Base-by-base conservation (phyloP, 2,888 invertebrate species). In the Leptopilina myrica region DNA sequence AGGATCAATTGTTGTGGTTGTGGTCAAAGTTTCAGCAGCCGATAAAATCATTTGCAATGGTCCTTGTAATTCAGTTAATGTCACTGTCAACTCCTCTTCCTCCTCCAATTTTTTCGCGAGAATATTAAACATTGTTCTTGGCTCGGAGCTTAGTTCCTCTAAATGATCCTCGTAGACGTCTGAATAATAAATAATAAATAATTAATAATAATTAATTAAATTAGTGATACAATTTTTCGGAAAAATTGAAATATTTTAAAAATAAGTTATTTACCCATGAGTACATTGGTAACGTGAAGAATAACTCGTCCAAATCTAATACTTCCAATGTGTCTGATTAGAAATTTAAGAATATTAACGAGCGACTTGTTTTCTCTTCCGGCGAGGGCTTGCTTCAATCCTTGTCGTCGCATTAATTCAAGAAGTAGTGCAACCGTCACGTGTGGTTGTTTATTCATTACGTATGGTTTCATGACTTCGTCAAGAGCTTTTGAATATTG, bases 331-430 rank as follows among this genome's bases (percentile, higher is more conserved):
- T 95, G 93, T 80, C 93, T 94, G 84, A 94, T 93, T n/a, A 98
- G 92, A 91, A 98, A 99, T 81, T 94, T 94, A 9, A 98, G 91
- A 78, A 98, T 92, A 79, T 92, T 92, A 7, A 93, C 92, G 46
- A 98, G 92, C 1, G 94, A 94, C 83, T 94, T 94, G 76, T 95
- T 95, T 79, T 95, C 93, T 79, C 97, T 93, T 2, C 96, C 96
- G 66, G 94, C 94, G 66, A 98, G 92, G 0, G 98, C 97, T 81
- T 94, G 93, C 87, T 93, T 93, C 26, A 99, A 92, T 0, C 95
- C 96, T 89, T 95, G 95, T 78, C 98, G 94, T 87, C 96, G 94
- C n/a, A 96, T 95, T 81, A 99, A 92, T 92, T 98, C 98, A 90
- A 97, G 96, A 87, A 98, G 93, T 7, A 98, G 93, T 76, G 96